Percentiles rank a stretch among this genome's conserved stretches.
Conservation (phyloP, 1,140 invertebrate genomes). For the Pseudomyrmex sp. region DNA sequence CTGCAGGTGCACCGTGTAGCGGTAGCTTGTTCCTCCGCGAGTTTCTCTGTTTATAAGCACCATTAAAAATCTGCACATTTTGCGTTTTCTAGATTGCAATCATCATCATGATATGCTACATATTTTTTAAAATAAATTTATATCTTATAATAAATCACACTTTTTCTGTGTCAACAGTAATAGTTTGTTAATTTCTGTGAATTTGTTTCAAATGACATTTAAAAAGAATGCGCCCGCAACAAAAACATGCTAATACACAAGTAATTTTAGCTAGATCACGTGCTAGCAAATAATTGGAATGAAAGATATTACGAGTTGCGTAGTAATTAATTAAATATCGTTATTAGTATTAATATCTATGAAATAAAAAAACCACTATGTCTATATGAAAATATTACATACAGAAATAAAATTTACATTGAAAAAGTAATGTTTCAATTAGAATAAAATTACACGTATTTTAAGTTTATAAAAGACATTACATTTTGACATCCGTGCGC, state of each 20-base stretch:
- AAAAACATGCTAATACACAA: slow-evolving; percentile 74
- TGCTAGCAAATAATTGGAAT: slow-evolving; percentile 76
- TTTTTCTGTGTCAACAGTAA: not conserved
- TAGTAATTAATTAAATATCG: slow-evolving; percentile 63
- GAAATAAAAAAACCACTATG: too few species aligned
- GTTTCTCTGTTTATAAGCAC: not conserved
- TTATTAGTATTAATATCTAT: not conserved
- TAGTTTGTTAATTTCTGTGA: not conserved
- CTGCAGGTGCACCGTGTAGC: slow-evolving; percentile 56
- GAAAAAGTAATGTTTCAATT: too few species aligned
- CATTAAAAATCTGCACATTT: slow-evolving; percentile 3
- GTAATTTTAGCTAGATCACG: slow-evolving; percentile 68
- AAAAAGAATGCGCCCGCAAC: slow-evolving; percentile 56
- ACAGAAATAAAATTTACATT: too few species aligned
- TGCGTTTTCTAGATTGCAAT: not conserved
- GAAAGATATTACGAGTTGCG: slow-evolving; percentile 73
- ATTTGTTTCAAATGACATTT: slow-evolving; percentile 36
- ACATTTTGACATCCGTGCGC: not conserved
- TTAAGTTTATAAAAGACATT: not conserved
- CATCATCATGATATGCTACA: not conserved
- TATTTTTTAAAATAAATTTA: not conserved
- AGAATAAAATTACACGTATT: not conserved
- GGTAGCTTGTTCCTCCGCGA: slow-evolving; percentile 22
- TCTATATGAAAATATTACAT: too few species aligned
- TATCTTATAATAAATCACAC: not conserved